phyloP scores from a whole-genome alignment of 2,888 invertebrate species.

The Agonopterix alstromeriana region DNA sequence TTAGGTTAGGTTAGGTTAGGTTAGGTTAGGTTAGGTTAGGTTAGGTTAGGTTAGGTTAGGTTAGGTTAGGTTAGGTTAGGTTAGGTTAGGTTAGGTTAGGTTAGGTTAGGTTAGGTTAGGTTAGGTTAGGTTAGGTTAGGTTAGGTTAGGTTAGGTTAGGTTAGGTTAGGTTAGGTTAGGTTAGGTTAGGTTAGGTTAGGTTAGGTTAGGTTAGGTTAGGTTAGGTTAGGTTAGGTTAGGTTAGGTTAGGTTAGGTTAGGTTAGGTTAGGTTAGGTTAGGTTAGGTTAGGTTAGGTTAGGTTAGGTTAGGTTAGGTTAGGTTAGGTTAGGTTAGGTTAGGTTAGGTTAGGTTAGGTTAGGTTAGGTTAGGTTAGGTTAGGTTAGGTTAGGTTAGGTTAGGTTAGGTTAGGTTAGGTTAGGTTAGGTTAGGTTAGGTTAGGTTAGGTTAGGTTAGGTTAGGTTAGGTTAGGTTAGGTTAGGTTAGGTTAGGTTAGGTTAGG shows the following conservation, averaged over 20 bases:
- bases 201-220: constrained; percentile 11
- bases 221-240: constrained; percentile 8
- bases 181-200: constrained; percentile 12
- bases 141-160: constrained; percentile 8
- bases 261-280: constrained; percentile 11
- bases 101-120: constrained; percentile 8
- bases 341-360: too few relatives aligned
- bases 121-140: constrained; percentile 10
- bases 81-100: constrained; percentile 10
- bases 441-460: constrained; percentile 10
- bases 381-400: constrained; percentile 5
- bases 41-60: neutral
- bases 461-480: constrained; percentile 6
- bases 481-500: constrained; percentile 1
- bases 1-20: neutral
- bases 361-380: constrained; percentile 11
- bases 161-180: constrained; percentile 11
- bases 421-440: constrained; percentile 12
- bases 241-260: constrained; percentile 9
- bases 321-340: constrained; percentile 7
- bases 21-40: neutral
- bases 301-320: constrained; percentile 6
- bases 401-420: constrained; percentile 11
- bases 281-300: constrained; percentile 8
- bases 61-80: constrained; percentile 3